These are phyloP conservation scores for Trachymyrmex septentrionalis DNA, from an alignment of 1,140 invertebrate species.

Conservation along the genomic window DNA sequence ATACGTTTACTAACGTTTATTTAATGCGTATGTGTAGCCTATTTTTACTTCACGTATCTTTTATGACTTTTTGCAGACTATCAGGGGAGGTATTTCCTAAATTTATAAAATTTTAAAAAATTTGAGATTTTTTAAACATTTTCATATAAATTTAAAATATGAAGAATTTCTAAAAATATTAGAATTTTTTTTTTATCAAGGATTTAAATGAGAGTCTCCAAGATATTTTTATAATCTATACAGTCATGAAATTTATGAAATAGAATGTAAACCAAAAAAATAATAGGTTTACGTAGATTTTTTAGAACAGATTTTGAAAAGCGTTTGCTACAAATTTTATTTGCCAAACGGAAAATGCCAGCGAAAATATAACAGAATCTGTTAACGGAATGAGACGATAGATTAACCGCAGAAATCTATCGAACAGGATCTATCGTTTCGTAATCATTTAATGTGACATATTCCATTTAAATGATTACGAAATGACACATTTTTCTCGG, in stretches of 20 bases:
- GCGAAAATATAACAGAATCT: background rate
- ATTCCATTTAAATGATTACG: constrained; percentile 18
- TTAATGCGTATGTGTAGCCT: too few relatives aligned
- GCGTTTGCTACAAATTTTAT: background rate
- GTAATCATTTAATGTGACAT: background rate
- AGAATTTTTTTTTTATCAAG: background rate
- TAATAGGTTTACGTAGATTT: background rate
- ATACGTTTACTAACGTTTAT: too few relatives aligned
- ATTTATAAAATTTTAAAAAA: too few relatives aligned
- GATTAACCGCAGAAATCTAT: background rate
- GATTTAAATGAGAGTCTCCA: background rate
- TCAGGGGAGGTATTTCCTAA: too few relatives aligned
- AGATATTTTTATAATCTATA: background rate
- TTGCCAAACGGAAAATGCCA: background rate
- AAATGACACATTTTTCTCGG: background rate
- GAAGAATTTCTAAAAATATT: background rate
- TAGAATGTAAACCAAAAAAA: background rate
- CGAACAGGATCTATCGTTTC: background rate
- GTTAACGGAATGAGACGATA: background rate
- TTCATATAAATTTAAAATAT: background rate
- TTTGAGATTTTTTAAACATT: too few relatives aligned
- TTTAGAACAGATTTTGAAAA: background rate
- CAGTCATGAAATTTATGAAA: background rate
- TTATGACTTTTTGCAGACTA: too few relatives aligned
- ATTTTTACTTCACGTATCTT: too few relatives aligned